Conservation (phyloP, 2,888 invertebrate genomes). For the Seladonia tumulorum region DNA sequence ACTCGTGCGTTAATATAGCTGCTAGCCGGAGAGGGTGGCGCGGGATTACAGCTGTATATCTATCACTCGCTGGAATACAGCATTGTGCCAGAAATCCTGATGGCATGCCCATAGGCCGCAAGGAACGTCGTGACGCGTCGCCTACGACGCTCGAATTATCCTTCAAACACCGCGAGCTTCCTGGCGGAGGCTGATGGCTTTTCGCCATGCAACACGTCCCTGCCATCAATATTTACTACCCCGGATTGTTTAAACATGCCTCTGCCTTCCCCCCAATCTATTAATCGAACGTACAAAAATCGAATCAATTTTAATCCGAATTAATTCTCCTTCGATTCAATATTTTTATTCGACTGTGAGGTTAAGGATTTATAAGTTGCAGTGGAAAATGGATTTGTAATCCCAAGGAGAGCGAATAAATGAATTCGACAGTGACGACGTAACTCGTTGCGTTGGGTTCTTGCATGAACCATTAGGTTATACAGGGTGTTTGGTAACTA, state of each 20-base stretch:
- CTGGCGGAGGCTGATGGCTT: background rate
- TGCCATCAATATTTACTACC: background rate
- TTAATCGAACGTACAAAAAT: too few relatives aligned
- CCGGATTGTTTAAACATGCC: background rate
- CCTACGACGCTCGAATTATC: conserved; percentile 74
- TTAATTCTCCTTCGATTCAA: too few relatives aligned
- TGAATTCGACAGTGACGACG: too few relatives aligned
- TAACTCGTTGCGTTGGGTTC: too few relatives aligned
- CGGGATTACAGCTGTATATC: conserved; percentile 79
- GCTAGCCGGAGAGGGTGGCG: conserved; percentile 49
- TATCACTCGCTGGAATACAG: conserved; percentile 80
- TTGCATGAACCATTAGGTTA: too few relatives aligned
- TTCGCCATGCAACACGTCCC: background rate
- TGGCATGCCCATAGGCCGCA: conserved; percentile 75
- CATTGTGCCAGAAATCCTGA: conserved; percentile 81
- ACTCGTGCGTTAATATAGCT: conserved; percentile 75
- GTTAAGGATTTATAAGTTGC: too few relatives aligned
- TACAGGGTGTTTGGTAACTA: too few relatives aligned
- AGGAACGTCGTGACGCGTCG: conserved; percentile 52
- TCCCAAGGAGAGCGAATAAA: too few relatives aligned
- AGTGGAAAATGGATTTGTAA: too few relatives aligned
- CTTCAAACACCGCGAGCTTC: conserved; percentile 56
- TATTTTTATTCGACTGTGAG: too few relatives aligned
- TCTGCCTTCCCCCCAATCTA: background rate
- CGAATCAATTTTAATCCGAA: too few relatives aligned